Conservation (phyloP, 2,888 invertebrate species). For the Cerceris ruficornis region DNA sequence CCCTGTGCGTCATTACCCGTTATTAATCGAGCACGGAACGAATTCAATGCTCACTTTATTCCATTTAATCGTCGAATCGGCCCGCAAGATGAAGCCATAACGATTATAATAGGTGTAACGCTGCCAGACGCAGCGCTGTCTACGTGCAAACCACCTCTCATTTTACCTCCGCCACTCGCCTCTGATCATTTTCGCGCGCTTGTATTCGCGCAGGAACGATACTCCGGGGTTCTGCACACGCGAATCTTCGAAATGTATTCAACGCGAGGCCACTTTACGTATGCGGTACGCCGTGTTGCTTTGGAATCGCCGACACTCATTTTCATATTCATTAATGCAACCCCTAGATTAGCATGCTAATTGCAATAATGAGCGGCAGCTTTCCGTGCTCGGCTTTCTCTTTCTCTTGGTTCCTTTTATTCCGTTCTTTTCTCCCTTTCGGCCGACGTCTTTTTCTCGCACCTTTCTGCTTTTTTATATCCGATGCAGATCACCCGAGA, state of each 20-base stretch:
- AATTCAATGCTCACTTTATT: slow-evolving; percentile 46
- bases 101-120: slow-evolving; percentile 56
- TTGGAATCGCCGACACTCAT: slow-evolving; percentile 55
- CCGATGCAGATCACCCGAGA: slow-evolving; percentile 3
- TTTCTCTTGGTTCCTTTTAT: background rate
- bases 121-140: slow-evolving; percentile 39
- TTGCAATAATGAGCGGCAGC: slow-evolving; percentile 72
- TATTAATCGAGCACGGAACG: slow-evolving; percentile 41
- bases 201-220: background rate
- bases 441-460: background rate
- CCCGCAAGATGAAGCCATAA: slow-evolving; percentile 59
- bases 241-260: background rate
- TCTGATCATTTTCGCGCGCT: background rate
- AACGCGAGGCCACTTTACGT: slow-evolving; percentile 28
- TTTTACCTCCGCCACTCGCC: slow-evolving; percentile 14
- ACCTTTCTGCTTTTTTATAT: background rate
- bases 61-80: slow-evolving; percentile 60
- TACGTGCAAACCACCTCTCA: slow-evolving; percentile 23
- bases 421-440: background rate
- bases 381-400: slow-evolving; percentile 20
- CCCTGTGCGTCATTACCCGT: slow-evolving; percentile 35
- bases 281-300: slow-evolving; percentile 31
- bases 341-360: slow-evolving; percentile 72
- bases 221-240: too few species aligned
- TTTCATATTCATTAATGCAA: slow-evolving; percentile 67